These are phyloP conservation scores for Formica exsecta DNA, from an alignment of 1,140 invertebrate species.

Conservation along the genomic window DNA sequence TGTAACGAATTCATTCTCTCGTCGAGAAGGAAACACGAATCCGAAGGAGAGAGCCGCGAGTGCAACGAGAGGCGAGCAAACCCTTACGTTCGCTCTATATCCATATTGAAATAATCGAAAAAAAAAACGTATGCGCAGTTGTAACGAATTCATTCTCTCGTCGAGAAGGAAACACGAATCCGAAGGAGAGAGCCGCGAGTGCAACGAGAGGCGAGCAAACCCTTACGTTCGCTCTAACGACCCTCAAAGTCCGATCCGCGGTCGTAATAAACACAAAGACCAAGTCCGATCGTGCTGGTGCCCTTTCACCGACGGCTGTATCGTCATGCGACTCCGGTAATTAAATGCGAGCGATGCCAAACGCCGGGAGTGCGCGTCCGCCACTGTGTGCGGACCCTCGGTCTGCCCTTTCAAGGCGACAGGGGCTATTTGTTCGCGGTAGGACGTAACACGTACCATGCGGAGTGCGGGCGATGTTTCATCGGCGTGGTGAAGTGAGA, in stretches of 20 bases:
- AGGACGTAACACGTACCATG: conserved; percentile 33
- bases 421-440: conserved; percentile 26
- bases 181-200: too few species aligned
- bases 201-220: background rate
- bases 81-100: background rate
- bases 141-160: background rate
- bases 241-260: background rate
- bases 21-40: background rate
- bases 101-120: conserved; percentile 13
- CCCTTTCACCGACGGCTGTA: conserved; percentile 28
- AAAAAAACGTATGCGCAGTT: background rate
- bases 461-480: conserved; percentile 2
- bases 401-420: conserved; percentile 10
- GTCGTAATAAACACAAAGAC: conserved; percentile 33
- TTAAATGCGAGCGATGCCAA: conserved; percentile 58
- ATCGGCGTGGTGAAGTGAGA: conserved; percentile 14
- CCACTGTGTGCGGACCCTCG: background rate
- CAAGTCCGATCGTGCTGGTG: conserved; percentile 18
- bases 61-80: background rate
- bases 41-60: too few species aligned
- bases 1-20: background rate
- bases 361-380: background rate
- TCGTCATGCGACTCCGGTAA: conserved; percentile 28
- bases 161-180: background rate
- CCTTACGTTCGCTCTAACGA: background rate